A percentile compares a stretch with the other conserved stretches of the same genome.
Evolutionary conservation across 2,797 vertebrate genomes (phyloP).

Genomic region (Premnoplex brunnescens): DNA sequence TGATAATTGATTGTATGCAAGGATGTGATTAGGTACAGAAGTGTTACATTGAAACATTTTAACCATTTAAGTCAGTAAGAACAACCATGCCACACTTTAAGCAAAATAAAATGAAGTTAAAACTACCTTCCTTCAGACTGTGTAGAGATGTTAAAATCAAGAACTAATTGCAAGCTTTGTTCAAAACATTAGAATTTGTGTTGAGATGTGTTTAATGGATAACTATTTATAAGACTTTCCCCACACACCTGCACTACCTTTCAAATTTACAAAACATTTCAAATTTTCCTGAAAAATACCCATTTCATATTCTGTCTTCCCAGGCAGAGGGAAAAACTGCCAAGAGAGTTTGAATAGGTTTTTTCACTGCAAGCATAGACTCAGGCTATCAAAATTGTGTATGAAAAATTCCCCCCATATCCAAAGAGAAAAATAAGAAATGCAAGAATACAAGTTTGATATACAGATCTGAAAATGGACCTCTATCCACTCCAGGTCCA

Average conservation of each 20-base stretch:
- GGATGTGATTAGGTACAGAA: not conserved
- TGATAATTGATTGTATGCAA: not conserved
- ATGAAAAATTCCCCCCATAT: not conserved
- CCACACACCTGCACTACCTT: not conserved
- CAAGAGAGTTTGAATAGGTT: not conserved
- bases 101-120: not conserved
- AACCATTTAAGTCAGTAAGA: not conserved
- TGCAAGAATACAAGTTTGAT: not conserved
- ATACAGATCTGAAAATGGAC: not conserved
- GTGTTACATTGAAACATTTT: not conserved
- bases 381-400: not conserved
- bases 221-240: not conserved
- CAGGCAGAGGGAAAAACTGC: not conserved
- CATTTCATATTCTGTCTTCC: not conserved
- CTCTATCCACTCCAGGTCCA: not conserved
- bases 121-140: not conserved
- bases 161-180: not conserved
- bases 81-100: fast-evolving
- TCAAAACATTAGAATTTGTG: not conserved
- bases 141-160: not conserved
- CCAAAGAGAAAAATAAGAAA: not conserved
- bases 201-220: not conserved
- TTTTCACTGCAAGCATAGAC: not conserved
- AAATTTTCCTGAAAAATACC: not conserved
- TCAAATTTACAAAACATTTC: not conserved